Conservation (phyloP, 1,140 invertebrate genomes). For the Platorchestia sp. region DNA sequence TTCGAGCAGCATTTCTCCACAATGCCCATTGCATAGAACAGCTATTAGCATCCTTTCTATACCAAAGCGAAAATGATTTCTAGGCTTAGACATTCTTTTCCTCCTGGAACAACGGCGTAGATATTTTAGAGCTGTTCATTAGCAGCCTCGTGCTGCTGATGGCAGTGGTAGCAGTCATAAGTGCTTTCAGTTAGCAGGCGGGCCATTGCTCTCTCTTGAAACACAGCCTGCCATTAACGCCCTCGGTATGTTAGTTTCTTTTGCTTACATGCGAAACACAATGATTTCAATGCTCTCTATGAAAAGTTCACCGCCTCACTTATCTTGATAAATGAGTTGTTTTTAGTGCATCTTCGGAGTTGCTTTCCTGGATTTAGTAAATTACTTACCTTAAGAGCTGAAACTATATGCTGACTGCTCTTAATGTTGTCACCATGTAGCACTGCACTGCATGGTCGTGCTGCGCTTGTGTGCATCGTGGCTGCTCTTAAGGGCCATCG, state of each 20-base stretch:
- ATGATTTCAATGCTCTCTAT: not conserved
- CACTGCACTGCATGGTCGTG: not conserved
- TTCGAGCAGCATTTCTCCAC: not conserved
- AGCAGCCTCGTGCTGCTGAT: not conserved
- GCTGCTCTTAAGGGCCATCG: not conserved
- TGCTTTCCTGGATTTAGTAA: not conserved
- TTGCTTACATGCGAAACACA: not conserved
- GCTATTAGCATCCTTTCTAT: not conserved
- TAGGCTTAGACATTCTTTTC: not conserved
- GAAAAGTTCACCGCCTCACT: not conserved
- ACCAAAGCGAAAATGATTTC: not conserved
- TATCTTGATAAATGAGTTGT: not conserved
- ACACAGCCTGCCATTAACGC: not conserved
- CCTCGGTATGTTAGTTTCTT: not conserved
- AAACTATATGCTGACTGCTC: not conserved
- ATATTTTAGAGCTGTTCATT: not conserved
- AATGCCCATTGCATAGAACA: not conserved
- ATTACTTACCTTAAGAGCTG: not conserved
- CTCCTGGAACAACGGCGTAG: not conserved
- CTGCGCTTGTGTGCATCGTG: not conserved
- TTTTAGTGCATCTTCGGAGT: not conserved
- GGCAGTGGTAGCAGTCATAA: not conserved
- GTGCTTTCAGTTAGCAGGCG: not conserved
- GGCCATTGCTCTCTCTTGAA: not conserved
- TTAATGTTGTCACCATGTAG: not conserved